phyloP scores from a whole-genome alignment of 2,888 invertebrate genomes.

The Osmoderma eremita region DNA sequence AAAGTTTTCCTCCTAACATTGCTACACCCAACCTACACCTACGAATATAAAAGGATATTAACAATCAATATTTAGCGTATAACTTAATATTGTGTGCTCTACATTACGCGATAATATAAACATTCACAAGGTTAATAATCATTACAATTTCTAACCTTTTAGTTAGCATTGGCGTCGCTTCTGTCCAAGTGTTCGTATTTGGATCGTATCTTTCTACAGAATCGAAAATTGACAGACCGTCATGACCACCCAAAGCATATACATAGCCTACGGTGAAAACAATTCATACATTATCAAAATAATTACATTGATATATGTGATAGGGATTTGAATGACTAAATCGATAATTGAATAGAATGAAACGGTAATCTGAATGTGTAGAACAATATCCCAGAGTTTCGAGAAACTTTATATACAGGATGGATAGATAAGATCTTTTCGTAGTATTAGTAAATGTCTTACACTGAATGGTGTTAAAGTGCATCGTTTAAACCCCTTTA shows the following conservation, averaged over 20 bases:
- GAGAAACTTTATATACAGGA: too few species aligned
- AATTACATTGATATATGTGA: not conserved
- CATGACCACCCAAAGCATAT: conserved; percentile 87
- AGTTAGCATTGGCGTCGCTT: conserved; percentile 81
- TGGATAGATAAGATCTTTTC: too few species aligned
- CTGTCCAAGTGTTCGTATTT: conserved; percentile 76
- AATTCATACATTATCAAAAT: conserved; percentile 6
- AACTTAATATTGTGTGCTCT: too few species aligned
- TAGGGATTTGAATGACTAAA: too few species aligned
- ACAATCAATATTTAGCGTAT: not conserved
- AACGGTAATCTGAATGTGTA: too few species aligned
- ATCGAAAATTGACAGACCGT: conserved; percentile 87
- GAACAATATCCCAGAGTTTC: too few species aligned
- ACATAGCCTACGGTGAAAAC: conserved; percentile 69
- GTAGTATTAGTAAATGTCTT: too few species aligned
- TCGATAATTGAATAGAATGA: too few species aligned
- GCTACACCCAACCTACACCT: conserved; percentile 87
- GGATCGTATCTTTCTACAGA: conserved; percentile 86
- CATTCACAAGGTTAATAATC: too few species aligned
- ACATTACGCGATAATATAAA: too few species aligned
- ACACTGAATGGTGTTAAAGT: too few species aligned
- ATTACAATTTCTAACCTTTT: conserved; percentile 67
- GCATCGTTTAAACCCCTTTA: too few species aligned
- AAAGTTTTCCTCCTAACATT: conserved; percentile 81
- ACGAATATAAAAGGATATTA: conserved; percentile 36